A percentile compares a stretch with the other conserved stretches of the same genome.
Evolutionary conservation across 2,797 vertebrate species (phyloP).

Genomic region (Naso thynnoides): DNA sequence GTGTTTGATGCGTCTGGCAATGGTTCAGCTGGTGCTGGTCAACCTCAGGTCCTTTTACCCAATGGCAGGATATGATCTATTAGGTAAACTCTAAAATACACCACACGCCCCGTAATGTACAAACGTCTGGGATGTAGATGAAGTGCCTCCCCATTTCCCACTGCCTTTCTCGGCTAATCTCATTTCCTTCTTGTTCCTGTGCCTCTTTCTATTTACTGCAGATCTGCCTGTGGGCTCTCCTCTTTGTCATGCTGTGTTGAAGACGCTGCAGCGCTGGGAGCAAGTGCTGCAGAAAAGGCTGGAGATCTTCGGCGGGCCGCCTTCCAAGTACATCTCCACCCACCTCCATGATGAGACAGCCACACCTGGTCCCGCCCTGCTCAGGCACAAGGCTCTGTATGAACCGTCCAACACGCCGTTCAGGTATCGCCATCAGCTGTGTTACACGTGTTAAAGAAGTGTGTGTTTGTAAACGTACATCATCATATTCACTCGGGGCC

Average conservation of each 20-base stretch:
- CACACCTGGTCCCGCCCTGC: constrained; percentile 92
- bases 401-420: constrained; percentile 97
- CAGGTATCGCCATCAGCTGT: constrained; percentile 79
- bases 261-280: constrained; percentile 97
- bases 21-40: constrained; percentile 95
- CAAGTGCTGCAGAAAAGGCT: constrained; percentile 94
- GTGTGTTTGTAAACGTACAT: neutral
- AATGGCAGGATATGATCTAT: constrained; percentile 93
- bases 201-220: constrained; percentile 61
- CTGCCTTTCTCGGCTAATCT: constrained; percentile 37
- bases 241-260: constrained; percentile 93
- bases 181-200: constrained; percentile 36
- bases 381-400: constrained; percentile 95
- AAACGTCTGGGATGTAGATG: constrained; percentile 18
- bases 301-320: constrained; percentile 94
- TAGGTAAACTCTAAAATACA: constrained; percentile 68
- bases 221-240: constrained; percentile 97
- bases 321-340: constrained; percentile 91
- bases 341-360: constrained; percentile 87
- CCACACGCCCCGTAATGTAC: constrained; percentile 22
- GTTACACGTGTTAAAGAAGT: neutral
- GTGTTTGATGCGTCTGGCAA: constrained; percentile 97
- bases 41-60: constrained; percentile 97
- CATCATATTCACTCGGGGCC: neutral
- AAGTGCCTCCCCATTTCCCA: constrained; percentile 24